phyloP scores from a whole-genome alignment of 1,140 invertebrate species.

The Telenomus remus region DNA sequence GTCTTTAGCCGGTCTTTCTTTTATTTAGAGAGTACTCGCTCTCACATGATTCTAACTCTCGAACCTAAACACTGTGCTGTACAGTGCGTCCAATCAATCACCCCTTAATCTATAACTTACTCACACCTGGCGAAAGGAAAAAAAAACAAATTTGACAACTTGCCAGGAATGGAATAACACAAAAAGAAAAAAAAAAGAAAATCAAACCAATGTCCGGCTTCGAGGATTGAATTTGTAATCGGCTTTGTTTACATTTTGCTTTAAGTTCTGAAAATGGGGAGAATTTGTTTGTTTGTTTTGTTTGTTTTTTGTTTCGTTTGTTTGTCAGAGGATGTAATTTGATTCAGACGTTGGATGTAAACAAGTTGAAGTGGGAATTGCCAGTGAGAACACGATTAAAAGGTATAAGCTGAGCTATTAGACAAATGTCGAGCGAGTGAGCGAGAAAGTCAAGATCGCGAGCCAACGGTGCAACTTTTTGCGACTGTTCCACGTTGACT shows the following conservation, averaged over 20 bases:
- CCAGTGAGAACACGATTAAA: slow-evolving; percentile 40
- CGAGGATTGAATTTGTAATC: too few relatives aligned
- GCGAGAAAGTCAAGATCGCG: slow-evolving; percentile 60
- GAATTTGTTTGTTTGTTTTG: too few relatives aligned
- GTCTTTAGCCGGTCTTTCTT: slow-evolving; percentile 58
- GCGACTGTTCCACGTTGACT: background rate
- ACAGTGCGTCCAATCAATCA: slow-evolving; percentile 17
- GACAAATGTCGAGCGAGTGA: slow-evolving; percentile 44
- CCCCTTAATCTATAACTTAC: too few relatives aligned
- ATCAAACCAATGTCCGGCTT: too few relatives aligned
- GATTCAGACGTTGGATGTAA: slow-evolving; percentile 22
- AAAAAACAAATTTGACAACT: too few relatives aligned
- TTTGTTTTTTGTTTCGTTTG: too few relatives aligned
- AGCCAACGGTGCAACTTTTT: slow-evolving; percentile 51
- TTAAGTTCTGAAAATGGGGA: too few relatives aligned
- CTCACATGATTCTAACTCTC: slow-evolving; percentile 47
- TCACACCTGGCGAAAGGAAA: too few relatives aligned
- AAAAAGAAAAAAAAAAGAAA: too few relatives aligned
- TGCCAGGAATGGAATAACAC: too few relatives aligned
- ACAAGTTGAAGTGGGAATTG: slow-evolving; percentile 7
- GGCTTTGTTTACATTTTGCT: too few relatives aligned
- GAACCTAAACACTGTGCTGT: slow-evolving; percentile 16
- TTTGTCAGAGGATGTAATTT: background rate
- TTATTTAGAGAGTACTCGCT: slow-evolving; percentile 56
- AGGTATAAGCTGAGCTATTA: slow-evolving; percentile 44